A percentile compares a stretch with the other conserved stretches of the same genome.
Evolutionary conservation across 2,113 vertebrate species (phyloP).

Genomic region (Chascanopsetta lugubris): DNA sequence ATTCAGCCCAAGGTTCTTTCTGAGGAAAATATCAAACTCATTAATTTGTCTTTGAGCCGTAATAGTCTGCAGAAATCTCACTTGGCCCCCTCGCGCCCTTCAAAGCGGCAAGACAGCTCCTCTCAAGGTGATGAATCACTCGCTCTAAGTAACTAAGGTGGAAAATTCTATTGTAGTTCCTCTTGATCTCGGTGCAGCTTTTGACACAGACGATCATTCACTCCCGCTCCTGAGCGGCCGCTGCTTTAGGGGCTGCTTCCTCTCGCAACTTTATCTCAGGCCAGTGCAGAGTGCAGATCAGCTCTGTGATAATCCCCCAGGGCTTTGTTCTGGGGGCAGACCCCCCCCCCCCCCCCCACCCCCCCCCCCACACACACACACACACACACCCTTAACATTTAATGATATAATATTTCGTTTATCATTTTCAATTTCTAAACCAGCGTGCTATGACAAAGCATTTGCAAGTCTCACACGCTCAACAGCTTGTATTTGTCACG

Average conservation of each 20-base stretch:
- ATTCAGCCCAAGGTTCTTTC: conserved; percentile 7
- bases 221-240: conserved; percentile 45
- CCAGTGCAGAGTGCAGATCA: conserved; percentile 42
- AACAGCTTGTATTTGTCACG: no score
- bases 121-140: conserved; percentile 51
- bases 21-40: conserved; percentile 12
- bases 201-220: conserved; percentile 62
- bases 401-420: no score
- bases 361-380: conserved; percentile 27
- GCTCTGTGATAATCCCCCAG: conserved; percentile 8
- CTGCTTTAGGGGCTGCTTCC: conserved; percentile 52
- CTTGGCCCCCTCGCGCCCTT: conserved; percentile 20
- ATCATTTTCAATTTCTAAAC: no score
- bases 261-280: conserved; percentile 40
- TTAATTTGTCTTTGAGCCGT: conserved; percentile 34
- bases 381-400: neutral
- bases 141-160: conserved; percentile 54
- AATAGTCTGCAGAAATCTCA: conserved; percentile 32
- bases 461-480: no score
- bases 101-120: conserved; percentile 29
- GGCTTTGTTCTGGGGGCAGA: conserved; percentile 10
- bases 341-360: conserved; percentile 23
- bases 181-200: conserved; percentile 46
- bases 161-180: conserved; percentile 60
- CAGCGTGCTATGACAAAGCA: neutral